Conservation (phyloP, 2,888 invertebrate species). For the Beris chalybata region DNA sequence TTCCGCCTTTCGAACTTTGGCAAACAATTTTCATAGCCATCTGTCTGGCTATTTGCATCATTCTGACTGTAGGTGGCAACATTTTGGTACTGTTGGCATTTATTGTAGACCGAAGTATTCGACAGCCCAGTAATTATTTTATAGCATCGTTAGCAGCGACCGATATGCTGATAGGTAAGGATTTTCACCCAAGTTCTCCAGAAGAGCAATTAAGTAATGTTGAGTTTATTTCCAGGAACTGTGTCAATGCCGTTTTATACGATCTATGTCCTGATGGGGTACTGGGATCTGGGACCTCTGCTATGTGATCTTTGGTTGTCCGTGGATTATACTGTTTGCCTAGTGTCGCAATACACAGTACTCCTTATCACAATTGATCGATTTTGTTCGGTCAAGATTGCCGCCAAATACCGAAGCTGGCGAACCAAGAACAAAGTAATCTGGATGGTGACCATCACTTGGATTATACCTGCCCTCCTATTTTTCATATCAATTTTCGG, state of each 20-base stretch:
- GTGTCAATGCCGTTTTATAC: constrained; percentile 99
- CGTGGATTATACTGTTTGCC: constrained; percentile 97
- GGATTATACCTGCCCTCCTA: constrained; percentile 93
- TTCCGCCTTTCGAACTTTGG: constrained; percentile 88
- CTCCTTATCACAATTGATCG: constrained; percentile 97
- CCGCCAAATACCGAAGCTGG: constrained; percentile 96
- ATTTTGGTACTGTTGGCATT: constrained; percentile 93
- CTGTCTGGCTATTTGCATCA: constrained; percentile 82
- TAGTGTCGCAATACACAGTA: constrained; percentile 99
- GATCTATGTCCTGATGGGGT: constrained; percentile 92
- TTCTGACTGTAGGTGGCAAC: constrained; percentile 93
- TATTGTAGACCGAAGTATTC: constrained; percentile 87
- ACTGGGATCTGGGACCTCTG: constrained; percentile 95
- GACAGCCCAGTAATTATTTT: constrained; percentile 99
- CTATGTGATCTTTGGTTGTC: constrained; percentile 98
- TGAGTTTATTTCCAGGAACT: constrained; percentile 67
- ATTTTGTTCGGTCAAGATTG: constrained; percentile 98
- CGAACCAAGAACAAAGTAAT: constrained; percentile 90
- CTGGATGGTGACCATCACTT: constrained; percentile 94
- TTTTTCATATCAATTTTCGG: constrained; percentile 99
- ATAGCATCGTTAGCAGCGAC: constrained; percentile 97
- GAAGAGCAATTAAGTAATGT: constrained; percentile 11
- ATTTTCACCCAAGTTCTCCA: not conserved
- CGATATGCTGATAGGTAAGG: constrained; percentile 86
- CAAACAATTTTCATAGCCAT: constrained; percentile 86